These are phyloP conservation scores for Coelinius sp. DNA, from an alignment of 2,888 invertebrate genomes.

Conservation along the genomic window DNA sequence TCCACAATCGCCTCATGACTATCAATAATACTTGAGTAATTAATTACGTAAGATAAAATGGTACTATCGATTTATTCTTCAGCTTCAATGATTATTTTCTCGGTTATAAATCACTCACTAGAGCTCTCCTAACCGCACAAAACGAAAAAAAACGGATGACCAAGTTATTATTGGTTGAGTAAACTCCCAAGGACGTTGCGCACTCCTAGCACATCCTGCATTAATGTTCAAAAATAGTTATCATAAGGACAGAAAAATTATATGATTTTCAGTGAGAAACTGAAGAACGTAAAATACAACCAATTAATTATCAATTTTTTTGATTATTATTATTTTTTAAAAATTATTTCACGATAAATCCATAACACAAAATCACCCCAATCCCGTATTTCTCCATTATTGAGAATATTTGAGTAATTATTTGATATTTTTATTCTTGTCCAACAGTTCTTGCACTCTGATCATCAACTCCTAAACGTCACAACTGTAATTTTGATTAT, in stretches of 20 bases:
- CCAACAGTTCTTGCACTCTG: not conserved
- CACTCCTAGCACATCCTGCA: not conserved
- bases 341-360: slow-evolving; percentile 14
- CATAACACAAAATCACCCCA: not conserved
- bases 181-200: not conserved
- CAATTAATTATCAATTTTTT: not conserved
- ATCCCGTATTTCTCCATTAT: not conserved
- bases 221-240: not conserved
- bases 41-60: slow-evolving; percentile 1
- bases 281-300: slow-evolving; percentile 21
- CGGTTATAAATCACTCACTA: not conserved
- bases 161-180: not conserved
- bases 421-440: not conserved
- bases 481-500: not conserved
- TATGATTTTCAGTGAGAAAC: not conserved
- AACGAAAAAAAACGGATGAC: not conserved
- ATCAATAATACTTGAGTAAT: not conserved
- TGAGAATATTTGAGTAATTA: not conserved
- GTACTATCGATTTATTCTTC: not conserved
- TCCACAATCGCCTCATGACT: not conserved
- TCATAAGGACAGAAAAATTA: not conserved
- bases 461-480: not conserved
- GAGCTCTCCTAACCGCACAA: not conserved
- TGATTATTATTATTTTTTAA: not conserved
- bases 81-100: not conserved